Percentiles rank a stretch among this genome's conserved stretches.
phyloP scores from a whole-genome alignment of 2,888 invertebrate genomes.

The Noctua janthina region DNA sequence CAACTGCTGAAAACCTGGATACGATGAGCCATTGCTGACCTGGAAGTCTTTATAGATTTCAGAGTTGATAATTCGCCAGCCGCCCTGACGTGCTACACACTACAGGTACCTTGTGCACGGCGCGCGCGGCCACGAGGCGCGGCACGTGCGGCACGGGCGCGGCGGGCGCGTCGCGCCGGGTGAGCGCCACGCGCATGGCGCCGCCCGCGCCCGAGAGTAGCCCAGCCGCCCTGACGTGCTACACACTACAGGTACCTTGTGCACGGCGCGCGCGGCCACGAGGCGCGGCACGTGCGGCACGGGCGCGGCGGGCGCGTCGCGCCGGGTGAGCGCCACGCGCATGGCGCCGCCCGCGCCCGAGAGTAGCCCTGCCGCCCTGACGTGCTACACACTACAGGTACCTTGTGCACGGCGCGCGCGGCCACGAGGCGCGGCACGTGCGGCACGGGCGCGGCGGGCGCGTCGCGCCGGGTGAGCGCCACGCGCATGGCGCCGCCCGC shows the following conservation, averaged over 20 bases:
- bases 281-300: constrained; percentile 91
- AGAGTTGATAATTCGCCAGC: too few relatives aligned
- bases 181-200: constrained; percentile 90
- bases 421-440: constrained; percentile 92
- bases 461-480: constrained; percentile 89
- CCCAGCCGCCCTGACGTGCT: too few relatives aligned
- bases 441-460: constrained; percentile 87
- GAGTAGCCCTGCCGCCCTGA: constrained; percentile 59
- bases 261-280: constrained; percentile 93
- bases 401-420: constrained; percentile 92
- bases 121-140: constrained; percentile 93
- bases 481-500: constrained; percentile 91
- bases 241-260: constrained; percentile 74
- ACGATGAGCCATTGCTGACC: not conserved
- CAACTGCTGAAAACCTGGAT: not conserved
- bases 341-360: constrained; percentile 92
- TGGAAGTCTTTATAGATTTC: too few relatives aligned
- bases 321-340: constrained; percentile 89
- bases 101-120: constrained; percentile 89
- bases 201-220: constrained; percentile 91
- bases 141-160: constrained; percentile 89
- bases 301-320: constrained; percentile 87
- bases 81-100: not conserved
- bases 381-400: not conserved
- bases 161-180: constrained; percentile 88